Evolutionary conservation across 1,140 invertebrate species (phyloP), one percentile per base, ranked within the genome.

Genomic region (Euglossa dilemma): DNA sequence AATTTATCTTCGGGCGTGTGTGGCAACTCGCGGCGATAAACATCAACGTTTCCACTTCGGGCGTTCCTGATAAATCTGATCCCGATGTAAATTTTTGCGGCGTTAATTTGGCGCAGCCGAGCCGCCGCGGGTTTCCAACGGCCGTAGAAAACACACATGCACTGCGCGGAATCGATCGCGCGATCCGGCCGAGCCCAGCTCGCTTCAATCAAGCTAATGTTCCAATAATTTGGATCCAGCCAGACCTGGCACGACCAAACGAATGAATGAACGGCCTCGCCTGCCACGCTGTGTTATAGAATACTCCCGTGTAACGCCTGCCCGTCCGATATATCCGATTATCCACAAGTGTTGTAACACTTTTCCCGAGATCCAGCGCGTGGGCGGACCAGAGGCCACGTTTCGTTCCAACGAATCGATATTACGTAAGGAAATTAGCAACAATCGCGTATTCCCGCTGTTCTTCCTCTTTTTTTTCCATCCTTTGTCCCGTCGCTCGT

Each of bases 151-250:
- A 77, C 63, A 70, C 83, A 75, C 83, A 75, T 78, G 61, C 64
- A 64, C 59, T 78, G 61, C 64, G 59, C 59, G 23, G 78, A 57
- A 71, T 20, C 56, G 80, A 84, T 84, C 71, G 16, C 12, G 57
- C 82, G 81, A 90, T 89, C 84, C 77, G 75, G 92, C 92, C 93
- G 85, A 88, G 90, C 92, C 92, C 92, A 93, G 77, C 89, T 91
- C 86, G 80, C 86, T 93, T 89, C 92, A 94, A 94, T 94, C 93
- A 94, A 91, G 91, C 92, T 93, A 93, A 94, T 94, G 93, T 93
- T 93, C 90, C 87, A 91, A 93, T 93, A 93, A 94, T 94, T 93
- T 85, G 90, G 89, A 90, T 81, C 80, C 85, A 77, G 61, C 1
- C 67, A 90, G 76, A 86, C 89, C 91, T 90, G 80, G 85, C 59